Evolutionary conservation across 2,113 vertebrate species (phyloP), one percentile per base, ranked within the genome.

Genomic region (Butastur rufipennis): DNA sequence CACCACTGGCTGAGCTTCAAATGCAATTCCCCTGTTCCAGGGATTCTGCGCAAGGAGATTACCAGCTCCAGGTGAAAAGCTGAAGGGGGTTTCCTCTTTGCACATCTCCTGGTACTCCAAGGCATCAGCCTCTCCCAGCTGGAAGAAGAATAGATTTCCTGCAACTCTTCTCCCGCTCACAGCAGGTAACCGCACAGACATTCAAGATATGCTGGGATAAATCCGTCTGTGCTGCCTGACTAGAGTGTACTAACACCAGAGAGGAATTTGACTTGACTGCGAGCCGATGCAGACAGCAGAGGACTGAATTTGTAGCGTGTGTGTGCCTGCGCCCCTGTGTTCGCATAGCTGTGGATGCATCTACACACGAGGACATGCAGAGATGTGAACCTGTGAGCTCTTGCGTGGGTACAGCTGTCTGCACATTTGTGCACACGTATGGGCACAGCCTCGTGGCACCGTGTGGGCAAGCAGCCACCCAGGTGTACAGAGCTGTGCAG

Each of bases 21-120:
- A 63, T 81, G 47, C 86, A 56, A 29, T 65, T 90, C 88, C 45
- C 65, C 66, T 7, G 10, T 92, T 72, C 58, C 66, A 82, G 48
- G 74, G 89, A 91, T 61, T 87, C 9, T 20, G 86, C 4, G 1
- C 38, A 29, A 90, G 75, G 90, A 86, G 86, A 82, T 89, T 47
- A 90, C 86, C 81, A 62, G 90, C 79, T 81, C 72, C 90, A 67
- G 95, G 95, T 93, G 91, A 90, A 93, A 80, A 93, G 94, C 92
- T 91, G 92, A 92, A 81, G 70, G 92, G 92, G 89, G 67, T 87
- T 96, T 95, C 88, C 91, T 95, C 86, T 81, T 86, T 23, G 86
- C 43, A 16, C 77, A 87, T 79, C 93, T 88, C 80, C 73, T 20
- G 50, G 43, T 85, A 77, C 88, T 90, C 91, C 55, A 25, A 66